phyloP scores from a whole-genome alignment of 2,888 invertebrate genomes.

The Xylocampa areola region DNA sequence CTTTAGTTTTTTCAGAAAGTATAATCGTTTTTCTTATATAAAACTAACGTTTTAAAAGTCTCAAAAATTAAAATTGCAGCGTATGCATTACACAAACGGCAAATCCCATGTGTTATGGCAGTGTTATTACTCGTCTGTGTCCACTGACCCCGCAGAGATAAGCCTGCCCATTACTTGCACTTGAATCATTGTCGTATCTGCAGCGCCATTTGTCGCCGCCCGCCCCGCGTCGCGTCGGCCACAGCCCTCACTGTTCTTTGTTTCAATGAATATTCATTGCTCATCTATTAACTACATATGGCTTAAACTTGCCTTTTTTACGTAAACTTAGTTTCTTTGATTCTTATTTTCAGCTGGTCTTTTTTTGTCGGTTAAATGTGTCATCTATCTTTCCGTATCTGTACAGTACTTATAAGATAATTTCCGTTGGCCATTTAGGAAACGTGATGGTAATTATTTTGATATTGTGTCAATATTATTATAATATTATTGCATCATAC shows the following conservation, averaged over 20 bases:
- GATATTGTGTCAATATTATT: too few species aligned
- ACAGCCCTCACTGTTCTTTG: conserved; percentile 61
- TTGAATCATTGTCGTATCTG: conserved; percentile 74
- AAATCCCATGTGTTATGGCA: conserved; percentile 39
- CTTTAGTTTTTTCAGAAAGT: too few species aligned
- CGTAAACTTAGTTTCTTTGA: conserved; percentile 14
- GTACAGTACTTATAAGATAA: too few species aligned
- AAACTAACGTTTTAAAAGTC: too few species aligned
- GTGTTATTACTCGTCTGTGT: conserved; percentile 58
- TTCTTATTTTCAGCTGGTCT: background rate
- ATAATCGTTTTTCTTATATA: too few species aligned
- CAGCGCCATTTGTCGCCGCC: conserved; percentile 70
- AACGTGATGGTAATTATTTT: too few species aligned
- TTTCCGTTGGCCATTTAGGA: too few species aligned
- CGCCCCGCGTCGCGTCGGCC: conserved; percentile 56
- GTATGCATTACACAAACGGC: conserved; percentile 37
- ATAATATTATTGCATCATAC: too few species aligned
- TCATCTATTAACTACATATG: conserved; percentile 60
- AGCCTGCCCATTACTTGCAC: conserved; percentile 76
- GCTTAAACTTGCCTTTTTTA: conserved; percentile 32
- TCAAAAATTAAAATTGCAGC: conserved; percentile 6
- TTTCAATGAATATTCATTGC: conserved; percentile 75
- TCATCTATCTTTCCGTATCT: too few species aligned
- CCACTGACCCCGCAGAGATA: conserved; percentile 66
- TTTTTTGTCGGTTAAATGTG: background rate